Conservation (phyloP, 30 jellyfish, hydroid and myxozoan species). For the Sanderia malayensis region DNA sequence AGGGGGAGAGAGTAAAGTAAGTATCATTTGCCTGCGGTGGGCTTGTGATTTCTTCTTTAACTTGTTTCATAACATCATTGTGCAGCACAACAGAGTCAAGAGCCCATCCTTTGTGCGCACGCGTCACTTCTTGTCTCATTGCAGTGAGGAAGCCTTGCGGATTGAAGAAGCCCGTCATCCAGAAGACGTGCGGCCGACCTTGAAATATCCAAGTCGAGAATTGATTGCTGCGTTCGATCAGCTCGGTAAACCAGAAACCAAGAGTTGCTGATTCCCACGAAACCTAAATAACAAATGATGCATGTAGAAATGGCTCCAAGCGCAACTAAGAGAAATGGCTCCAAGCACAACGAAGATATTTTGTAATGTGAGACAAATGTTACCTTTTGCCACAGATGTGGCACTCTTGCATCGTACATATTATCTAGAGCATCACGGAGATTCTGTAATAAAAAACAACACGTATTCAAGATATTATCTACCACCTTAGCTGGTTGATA, state of each 20-base stretch:
- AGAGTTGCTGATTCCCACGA: conserved; percentile 97
- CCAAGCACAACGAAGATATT: too few relatives aligned
- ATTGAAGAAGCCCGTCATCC: conserved; percentile 99
- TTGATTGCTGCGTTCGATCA: conserved; percentile 84
- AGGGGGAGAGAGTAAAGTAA: too few relatives aligned
- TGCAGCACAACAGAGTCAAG: conserved; percentile 95
- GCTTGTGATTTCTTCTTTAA: conserved; percentile 82
- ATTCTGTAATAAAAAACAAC: conserved; percentile 40
- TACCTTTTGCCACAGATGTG: conserved; percentile 95
- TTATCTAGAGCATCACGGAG: conserved; percentile 93
- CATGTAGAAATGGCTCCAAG: not conserved
- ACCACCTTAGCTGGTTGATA: not conserved
- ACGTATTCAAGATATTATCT: not conserved
- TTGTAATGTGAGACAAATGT: not conserved
- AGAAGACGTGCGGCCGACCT: conserved; percentile 93
- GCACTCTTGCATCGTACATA: conserved; percentile 94
- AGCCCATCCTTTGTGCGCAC: conserved; percentile 99
- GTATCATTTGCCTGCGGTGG: conserved; percentile 93
- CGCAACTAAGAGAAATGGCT: too few relatives aligned
- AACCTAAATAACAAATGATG: conserved; percentile 40
- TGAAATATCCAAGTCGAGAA: conserved; percentile 79
- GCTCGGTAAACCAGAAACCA: conserved; percentile 97
- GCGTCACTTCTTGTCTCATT: conserved; percentile 96
- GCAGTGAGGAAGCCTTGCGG: conserved; percentile 99
- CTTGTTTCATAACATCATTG: conserved; percentile 86